Evolutionary conservation across 2,113 vertebrate genomes (phyloP).

Genomic region (Podilymbus podiceps): DNA sequence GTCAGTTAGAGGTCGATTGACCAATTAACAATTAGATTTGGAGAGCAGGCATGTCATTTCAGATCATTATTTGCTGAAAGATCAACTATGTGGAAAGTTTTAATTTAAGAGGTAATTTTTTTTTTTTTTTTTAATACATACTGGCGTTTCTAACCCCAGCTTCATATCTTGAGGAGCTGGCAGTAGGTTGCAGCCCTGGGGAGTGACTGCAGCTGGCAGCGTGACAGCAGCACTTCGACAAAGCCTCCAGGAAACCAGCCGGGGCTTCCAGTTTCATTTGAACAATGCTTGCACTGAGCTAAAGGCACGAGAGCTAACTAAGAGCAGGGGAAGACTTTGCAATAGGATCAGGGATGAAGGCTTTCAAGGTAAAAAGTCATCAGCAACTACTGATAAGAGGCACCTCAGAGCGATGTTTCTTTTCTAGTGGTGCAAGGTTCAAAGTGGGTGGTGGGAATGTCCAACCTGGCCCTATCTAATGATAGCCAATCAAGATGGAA

Average conservation of each 20-base stretch:
- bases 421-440: background rate
- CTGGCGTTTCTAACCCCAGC: background rate
- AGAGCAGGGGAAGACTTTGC: background rate
- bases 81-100: constrained; percentile 40
- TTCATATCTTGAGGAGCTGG: background rate
- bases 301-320: background rate
- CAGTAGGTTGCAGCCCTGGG: background rate
- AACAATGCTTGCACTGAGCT: background rate
- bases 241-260: constrained; percentile 15
- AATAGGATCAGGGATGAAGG: background rate
- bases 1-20: constrained; percentile 48
- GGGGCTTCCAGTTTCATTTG: background rate
- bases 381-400: background rate
- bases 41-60: background rate
- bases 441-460: constrained; percentile 12
- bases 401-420: background rate
- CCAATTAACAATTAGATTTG: constrained; percentile 44
- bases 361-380: background rate
- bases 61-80: constrained; percentile 7
- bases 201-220: constrained; percentile 9
- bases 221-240: background rate
- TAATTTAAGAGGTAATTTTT: background rate
- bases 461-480: background rate
- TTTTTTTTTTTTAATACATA: background rate
- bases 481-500: background rate